Conservation (phyloP, 2,797 vertebrate genomes). For the Philypnodon macrostomus region DNA sequence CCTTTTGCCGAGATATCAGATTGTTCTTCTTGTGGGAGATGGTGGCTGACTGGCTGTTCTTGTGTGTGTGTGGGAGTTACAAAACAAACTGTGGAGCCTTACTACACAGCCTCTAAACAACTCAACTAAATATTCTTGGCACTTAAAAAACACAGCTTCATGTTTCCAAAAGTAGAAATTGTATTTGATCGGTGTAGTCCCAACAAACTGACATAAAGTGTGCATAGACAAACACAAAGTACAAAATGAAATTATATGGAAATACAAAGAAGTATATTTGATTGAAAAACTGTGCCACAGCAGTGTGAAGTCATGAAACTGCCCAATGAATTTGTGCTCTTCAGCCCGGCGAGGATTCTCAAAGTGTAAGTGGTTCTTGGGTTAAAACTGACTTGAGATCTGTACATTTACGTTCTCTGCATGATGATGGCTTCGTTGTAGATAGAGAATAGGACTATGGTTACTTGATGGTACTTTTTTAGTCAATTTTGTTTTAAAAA, state of each 20-base stretch:
- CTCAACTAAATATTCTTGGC: conserved; percentile 46
- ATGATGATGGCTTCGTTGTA: too few species aligned
- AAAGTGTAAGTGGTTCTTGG: neutral
- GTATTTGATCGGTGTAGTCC: conserved; percentile 46
- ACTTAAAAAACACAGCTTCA: conserved; percentile 50
- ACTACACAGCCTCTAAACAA: conserved; percentile 55
- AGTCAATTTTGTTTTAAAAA: too few species aligned
- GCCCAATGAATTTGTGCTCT: conserved; percentile 8
- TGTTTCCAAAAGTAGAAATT: conserved; percentile 46
- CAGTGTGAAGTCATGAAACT: conserved; percentile 6
- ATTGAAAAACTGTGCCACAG: conserved; percentile 7
- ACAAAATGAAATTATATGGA: conserved; percentile 2
- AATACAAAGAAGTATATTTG: conserved; percentile 2
- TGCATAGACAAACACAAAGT: conserved; percentile 1
- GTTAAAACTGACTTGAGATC: neutral
- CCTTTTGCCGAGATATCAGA: conserved; percentile 66
- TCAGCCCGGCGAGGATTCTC: conserved; percentile 1
- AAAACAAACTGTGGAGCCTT: conserved; percentile 62
- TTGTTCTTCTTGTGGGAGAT: conserved; percentile 67
- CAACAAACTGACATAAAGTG: conserved; percentile 35
- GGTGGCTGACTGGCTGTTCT: conserved; percentile 44
- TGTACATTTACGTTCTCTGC: too few species aligned
- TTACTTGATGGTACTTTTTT: too few species aligned
- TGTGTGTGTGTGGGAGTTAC: conserved; percentile 64
- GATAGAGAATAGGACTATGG: too few species aligned